Percentiles rank a stretch among this genome's conserved stretches.
phyloP scores from a whole-genome alignment of 2,113 vertebrate genomes.

The Brachypodius melanocephalos region DNA sequence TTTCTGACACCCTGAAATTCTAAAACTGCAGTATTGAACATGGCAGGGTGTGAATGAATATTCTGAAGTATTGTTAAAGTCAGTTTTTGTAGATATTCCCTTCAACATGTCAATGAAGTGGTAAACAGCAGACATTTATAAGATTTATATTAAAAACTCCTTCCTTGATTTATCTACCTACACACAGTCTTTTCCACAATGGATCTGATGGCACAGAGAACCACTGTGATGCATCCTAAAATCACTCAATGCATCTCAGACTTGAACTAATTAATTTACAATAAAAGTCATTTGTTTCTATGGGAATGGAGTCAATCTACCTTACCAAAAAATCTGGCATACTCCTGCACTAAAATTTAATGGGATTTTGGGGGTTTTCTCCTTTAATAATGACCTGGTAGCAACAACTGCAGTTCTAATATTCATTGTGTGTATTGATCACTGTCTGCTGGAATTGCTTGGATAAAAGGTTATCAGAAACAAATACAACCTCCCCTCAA shows the following conservation, averaged over 20 bases:
- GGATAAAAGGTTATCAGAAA: background rate
- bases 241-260: background rate
- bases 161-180: constrained; percentile 8
- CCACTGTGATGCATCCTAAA: background rate
- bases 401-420: background rate
- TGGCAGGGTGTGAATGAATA: background rate
- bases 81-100: constrained; percentile 13
- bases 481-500: rapidly evolving
- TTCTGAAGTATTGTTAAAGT: background rate
- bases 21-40: background rate
- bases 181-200: background rate
- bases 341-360: background rate
- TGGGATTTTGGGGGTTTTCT: background rate
- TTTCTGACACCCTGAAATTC: background rate
- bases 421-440: background rate
- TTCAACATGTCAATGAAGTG: background rate
- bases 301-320: background rate
- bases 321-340: background rate
- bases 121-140: background rate
- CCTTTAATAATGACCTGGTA: background rate
- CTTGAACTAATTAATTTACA: background rate
- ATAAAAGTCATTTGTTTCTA: background rate
- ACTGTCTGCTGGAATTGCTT: background rate
- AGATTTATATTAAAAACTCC: background rate
- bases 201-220: background rate